Conservation (phyloP, 2,888 invertebrate species). For the Chrysina gloriosa region DNA sequence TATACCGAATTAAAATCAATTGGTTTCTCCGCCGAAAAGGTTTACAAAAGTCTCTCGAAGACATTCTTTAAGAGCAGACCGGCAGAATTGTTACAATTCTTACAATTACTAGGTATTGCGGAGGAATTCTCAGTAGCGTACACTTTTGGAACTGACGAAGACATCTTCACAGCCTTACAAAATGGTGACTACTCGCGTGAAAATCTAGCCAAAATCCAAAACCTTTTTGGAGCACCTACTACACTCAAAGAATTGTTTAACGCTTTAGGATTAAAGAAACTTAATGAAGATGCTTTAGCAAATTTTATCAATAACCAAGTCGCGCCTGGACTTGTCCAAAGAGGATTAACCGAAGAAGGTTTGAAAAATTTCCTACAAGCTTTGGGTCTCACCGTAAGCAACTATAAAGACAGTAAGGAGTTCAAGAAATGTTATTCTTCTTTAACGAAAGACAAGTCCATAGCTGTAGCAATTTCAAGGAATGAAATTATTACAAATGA, state of each 20-base stretch:
- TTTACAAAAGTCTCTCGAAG: constrained; percentile 38
- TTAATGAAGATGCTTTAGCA: constrained; percentile 16
- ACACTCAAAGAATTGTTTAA: constrained; percentile 34
- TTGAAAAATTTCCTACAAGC: constrained; percentile 29
- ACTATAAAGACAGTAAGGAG: constrained; percentile 32
- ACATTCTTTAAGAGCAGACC: constrained; percentile 39
- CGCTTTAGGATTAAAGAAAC: constrained; percentile 34
- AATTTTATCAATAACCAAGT: constrained; percentile 29
- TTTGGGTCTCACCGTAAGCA: constrained; percentile 13
- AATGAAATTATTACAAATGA: constrained; percentile 42
- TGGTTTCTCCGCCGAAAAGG: constrained; percentile 33
- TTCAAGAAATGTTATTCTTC: constrained; percentile 37
- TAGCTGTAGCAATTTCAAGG: constrained; percentile 35
- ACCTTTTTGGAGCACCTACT: constrained; percentile 29
- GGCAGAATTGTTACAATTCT: constrained; percentile 30
- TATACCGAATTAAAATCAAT: constrained; percentile 21
- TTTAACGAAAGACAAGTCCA: constrained; percentile 24
- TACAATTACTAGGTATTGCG: constrained; percentile 39
- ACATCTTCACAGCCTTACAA: constrained; percentile 39
- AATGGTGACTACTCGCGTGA: constrained; percentile 34
- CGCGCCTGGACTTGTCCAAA: constrained; percentile 2
- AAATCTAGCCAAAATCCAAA: constrained; percentile 34
- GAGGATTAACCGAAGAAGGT: constrained; percentile 15
- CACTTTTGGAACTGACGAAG: constrained; percentile 42
- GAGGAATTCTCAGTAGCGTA: constrained; percentile 39